Conservation (phyloP, 2,797 vertebrate genomes). For the Poeciliopsis gracilis region DNA sequence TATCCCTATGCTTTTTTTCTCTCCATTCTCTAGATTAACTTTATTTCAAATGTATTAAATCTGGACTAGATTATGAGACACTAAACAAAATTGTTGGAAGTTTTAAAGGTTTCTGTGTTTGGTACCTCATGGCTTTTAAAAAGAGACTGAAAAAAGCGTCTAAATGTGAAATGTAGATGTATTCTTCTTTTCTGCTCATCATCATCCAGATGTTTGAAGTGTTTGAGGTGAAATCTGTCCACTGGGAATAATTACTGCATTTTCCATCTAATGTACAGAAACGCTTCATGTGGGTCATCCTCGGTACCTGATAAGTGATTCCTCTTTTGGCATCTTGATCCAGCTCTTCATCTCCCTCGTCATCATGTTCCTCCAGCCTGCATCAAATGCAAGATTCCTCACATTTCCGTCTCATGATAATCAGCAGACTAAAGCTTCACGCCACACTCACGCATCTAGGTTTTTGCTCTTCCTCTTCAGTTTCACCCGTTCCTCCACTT, state of each 20-base stretch:
- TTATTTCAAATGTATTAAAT: not conserved
- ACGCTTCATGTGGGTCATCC: not conserved
- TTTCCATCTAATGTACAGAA: not conserved
- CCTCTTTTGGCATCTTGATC: conserved; percentile 86
- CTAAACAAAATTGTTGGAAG: not conserved
- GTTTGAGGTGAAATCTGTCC: not conserved
- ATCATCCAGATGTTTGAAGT: not conserved
- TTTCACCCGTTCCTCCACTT: conserved; percentile 82
- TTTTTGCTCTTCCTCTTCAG: conserved; percentile 83
- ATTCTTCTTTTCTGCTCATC: not conserved
- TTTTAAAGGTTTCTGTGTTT: not conserved
- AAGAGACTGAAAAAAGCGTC: not conserved
- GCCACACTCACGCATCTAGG: conserved; percentile 67
- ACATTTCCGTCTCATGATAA: conserved; percentile 8
- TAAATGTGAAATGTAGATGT: not conserved
- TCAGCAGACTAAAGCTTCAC: not conserved
- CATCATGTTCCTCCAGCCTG: conserved; percentile 59
- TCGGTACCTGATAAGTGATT: conserved; percentile 90
- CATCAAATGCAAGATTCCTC: conserved; percentile 30
- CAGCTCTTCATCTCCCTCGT: conserved; percentile 51
- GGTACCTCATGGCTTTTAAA: not conserved
- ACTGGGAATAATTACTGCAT: not conserved
- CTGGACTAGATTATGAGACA: not conserved
- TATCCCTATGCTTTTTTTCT: not conserved
- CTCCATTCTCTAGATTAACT: not conserved